Base-by-base conservation (phyloP, 37 sponge, comb jelly and placozoan genomes). In the Halisarca cf. caerulea region DNA sequence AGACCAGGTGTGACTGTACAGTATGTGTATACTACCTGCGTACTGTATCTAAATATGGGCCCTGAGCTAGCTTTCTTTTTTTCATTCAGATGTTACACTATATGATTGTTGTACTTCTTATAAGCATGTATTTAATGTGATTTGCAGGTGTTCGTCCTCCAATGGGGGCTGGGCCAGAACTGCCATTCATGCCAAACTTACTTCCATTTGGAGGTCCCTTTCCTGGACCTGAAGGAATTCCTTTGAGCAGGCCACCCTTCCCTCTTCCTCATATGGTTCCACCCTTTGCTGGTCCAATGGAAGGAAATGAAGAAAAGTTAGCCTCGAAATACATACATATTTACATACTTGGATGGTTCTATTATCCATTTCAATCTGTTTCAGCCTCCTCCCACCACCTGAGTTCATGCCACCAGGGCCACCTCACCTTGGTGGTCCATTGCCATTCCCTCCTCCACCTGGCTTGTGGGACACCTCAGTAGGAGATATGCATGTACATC, bases 401-500 rank as follows among this genome's bases (percentile, higher is more conserved):
- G 77, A 74, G 20, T 83, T 88, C 39, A 82, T 80, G 42, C 90
- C 78, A 8, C 83, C 66, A 61, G 89, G 86, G 34, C 32, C 72
- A 15, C 84, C 75, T 24, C 79, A 79, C 0, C 72, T 69, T 0
- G 28, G 37, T 8, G 85, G 61, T 24, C 84, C 79, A 5, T 37
- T 79, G 3, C 78, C 78, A 8, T 44, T 43, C 38, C 41, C 60
- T 3, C 84, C 70, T 4, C 80, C 73, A 72, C 86, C 75, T 41
- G 92, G 92, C 4, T 54, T 86, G 44, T 93, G 93, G 93, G 93
- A 93, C 73, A 88, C 90, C 0, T 64, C 90, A 32, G 54, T 93
- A 78, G 93, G 93, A 0, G 86, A 80, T 15, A 85, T 47, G 30
- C 89, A 61, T 85, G 83, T 5, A 61, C 42, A 32, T 43, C 74